Evolutionary conservation across 2,797 vertebrate genomes (phyloP).

Genomic region (Parauchenoglanis punctatus): DNA sequence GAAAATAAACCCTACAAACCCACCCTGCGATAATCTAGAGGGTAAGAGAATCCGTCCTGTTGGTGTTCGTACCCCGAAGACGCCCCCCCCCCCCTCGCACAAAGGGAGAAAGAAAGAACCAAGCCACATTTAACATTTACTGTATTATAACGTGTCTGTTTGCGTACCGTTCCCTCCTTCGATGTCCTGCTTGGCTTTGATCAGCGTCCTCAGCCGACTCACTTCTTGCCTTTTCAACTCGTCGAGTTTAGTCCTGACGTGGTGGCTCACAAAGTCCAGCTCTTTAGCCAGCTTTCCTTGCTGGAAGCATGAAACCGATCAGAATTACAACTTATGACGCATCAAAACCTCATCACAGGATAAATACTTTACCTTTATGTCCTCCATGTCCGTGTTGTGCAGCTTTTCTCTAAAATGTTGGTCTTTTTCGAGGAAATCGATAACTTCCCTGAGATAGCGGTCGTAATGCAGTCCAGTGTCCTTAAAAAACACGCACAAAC

Average conservation of each 20-base stretch:
- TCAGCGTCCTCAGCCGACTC: slow-evolving; percentile 90
- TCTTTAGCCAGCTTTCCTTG: slow-evolving; percentile 94
- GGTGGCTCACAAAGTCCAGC: slow-evolving; percentile 94
- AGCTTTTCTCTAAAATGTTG: slow-evolving; percentile 97
- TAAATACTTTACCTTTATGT: slow-evolving; percentile 85
- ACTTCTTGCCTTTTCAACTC: slow-evolving; percentile 96
- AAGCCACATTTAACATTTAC: not conserved
- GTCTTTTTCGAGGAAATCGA: slow-evolving; percentile 97
- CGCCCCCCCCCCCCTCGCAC: too few species aligned
- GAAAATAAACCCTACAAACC: too few species aligned
- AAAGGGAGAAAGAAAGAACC: not conserved
- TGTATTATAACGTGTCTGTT: not conserved
- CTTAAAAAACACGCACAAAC: slow-evolving; percentile 65
- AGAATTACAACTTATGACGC: not conserved
- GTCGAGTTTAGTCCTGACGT: slow-evolving; percentile 91
- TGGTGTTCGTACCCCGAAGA: too few species aligned
- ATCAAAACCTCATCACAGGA: not conserved
- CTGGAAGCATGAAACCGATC: slow-evolving; percentile 65
- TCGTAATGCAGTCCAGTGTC: slow-evolving; percentile 98
- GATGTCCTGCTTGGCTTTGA: slow-evolving; percentile 93
- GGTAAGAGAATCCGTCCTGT: too few species aligned
- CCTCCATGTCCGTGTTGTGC: slow-evolving; percentile 95
- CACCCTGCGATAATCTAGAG: too few species aligned
- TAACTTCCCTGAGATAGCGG: slow-evolving; percentile 96
- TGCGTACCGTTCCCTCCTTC: slow-evolving; percentile 84